Percentiles rank a stretch among this genome's conserved stretches.
Conservation (phyloP, 2,797 vertebrate species). For the Alca torda region DNA sequence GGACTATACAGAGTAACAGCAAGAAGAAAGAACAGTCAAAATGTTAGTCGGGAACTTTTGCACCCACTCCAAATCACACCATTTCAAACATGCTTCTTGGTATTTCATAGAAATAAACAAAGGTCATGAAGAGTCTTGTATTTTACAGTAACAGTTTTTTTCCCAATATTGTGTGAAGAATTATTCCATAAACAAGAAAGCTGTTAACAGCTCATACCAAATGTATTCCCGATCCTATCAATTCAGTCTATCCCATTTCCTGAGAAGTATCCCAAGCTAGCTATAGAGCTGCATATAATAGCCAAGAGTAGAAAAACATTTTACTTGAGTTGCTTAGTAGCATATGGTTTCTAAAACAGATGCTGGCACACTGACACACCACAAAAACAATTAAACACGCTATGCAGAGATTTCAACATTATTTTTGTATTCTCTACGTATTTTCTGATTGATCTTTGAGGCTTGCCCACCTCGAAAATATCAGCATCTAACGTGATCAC, state of each 20-base stretch:
- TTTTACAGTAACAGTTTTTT: not conserved
- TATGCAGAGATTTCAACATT: not conserved
- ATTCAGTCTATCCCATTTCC: not conserved
- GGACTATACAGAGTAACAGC: not conserved
- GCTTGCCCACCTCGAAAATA: not conserved
- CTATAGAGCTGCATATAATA: not conserved
- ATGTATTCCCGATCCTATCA: not conserved
- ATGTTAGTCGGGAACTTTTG: not conserved
- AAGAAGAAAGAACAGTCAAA: not conserved
- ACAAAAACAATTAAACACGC: not conserved
- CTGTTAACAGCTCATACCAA: not conserved
- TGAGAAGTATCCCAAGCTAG: not conserved
- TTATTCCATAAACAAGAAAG: not conserved
- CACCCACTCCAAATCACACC: not conserved
- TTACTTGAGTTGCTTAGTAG: constrained; percentile 38
- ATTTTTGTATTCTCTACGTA: not conserved
- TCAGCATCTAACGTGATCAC: not conserved
- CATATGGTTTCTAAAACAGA: constrained; percentile 47
- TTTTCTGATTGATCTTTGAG: not conserved
- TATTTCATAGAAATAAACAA: not conserved
- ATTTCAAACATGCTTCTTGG: not conserved
- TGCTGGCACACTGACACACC: not conserved
- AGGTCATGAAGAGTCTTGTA: not conserved
- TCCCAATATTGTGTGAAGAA: not conserved
- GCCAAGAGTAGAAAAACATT: constrained; percentile 36